phyloP scores from a whole-genome alignment of 2,888 invertebrate genomes.

The Lepas anatifera region DNA sequence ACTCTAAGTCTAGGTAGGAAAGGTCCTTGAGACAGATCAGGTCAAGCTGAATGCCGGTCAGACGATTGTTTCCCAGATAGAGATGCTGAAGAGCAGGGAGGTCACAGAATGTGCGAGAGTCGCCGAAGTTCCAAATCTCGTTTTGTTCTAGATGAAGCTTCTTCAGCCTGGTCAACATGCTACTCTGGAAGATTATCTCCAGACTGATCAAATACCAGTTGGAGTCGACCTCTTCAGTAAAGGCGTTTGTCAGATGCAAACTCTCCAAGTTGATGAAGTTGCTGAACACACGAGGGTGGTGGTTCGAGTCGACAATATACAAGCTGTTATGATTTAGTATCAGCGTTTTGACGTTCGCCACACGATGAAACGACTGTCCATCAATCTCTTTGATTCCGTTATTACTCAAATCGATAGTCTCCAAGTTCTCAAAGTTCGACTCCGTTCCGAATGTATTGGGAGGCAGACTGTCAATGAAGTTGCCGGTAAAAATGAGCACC shows the following conservation, averaged over 20 bases:
- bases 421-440: slow-evolving; percentile 44
- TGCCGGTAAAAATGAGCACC: slow-evolving; percentile 57
- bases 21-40: slow-evolving; percentile 50
- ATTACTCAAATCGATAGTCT: slow-evolving; percentile 56
- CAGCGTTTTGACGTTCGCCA: slow-evolving; percentile 50
- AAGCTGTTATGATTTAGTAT: slow-evolving; percentile 58
- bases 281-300: slow-evolving; percentile 34
- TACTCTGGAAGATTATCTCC: slow-evolving; percentile 51
- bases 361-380: slow-evolving; percentile 60
- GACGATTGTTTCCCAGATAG: slow-evolving; percentile 48
- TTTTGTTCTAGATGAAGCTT: slow-evolving; percentile 63
- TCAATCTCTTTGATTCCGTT: slow-evolving; percentile 56
- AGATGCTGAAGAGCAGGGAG: slow-evolving; percentile 51
- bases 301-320: slow-evolving; percentile 42
- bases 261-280: slow-evolving; percentile 47
- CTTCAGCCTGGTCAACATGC: slow-evolving; percentile 47
- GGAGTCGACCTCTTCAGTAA: slow-evolving; percentile 36
- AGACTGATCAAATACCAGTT: slow-evolving; percentile 26
- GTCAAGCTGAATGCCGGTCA: slow-evolving; percentile 45
- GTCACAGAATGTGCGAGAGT: slow-evolving; percentile 45
- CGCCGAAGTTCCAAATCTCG: slow-evolving; percentile 49
- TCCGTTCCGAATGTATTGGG: slow-evolving; percentile 57
- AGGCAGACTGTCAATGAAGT: slow-evolving; percentile 48
- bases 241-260: slow-evolving; percentile 57
- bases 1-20: slow-evolving; percentile 52